These are phyloP conservation scores for Sebastes umbrosus DNA, from an alignment of 2,797 vertebrate genomes.

Conservation along the genomic window DNA sequence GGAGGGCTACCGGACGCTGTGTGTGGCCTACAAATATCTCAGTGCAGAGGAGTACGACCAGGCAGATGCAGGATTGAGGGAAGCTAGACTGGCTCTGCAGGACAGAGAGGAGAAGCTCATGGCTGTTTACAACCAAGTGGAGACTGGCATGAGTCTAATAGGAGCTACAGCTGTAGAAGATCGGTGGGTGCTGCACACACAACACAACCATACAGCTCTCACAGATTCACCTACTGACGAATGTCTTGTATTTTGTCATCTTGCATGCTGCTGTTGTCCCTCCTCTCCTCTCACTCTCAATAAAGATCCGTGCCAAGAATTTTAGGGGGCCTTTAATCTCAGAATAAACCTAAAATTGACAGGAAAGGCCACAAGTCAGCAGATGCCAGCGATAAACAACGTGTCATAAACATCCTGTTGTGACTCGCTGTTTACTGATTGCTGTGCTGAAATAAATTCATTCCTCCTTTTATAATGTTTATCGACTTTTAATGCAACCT, in stretches of 20 bases:
- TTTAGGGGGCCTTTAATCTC: background rate
- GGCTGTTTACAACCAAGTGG: slow-evolving; percentile 91
- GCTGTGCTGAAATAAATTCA: background rate
- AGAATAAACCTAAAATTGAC: background rate
- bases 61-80: slow-evolving; percentile 84
- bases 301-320: background rate
- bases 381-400: background rate
- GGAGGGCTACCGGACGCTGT: slow-evolving; percentile 96
- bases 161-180: slow-evolving; percentile 98
- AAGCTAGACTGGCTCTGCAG: slow-evolving; percentile 92
- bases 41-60: slow-evolving; percentile 83
- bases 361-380: background rate
- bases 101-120: slow-evolving; percentile 94
- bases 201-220: background rate
- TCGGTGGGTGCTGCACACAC: slow-evolving; percentile 80
- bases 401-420: background rate
- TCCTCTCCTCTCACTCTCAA: background rate
- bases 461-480: background rate
- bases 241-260: background rate
- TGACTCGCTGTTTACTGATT: background rate
- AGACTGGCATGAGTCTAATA: slow-evolving; percentile 93
- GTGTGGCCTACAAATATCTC: slow-evolving; percentile 93
- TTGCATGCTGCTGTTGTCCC: background rate
- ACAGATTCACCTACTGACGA: background rate
- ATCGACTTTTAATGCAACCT: background rate